Conservation (phyloP, 2,888 invertebrate species). For the Syrista parreyssii region DNA sequence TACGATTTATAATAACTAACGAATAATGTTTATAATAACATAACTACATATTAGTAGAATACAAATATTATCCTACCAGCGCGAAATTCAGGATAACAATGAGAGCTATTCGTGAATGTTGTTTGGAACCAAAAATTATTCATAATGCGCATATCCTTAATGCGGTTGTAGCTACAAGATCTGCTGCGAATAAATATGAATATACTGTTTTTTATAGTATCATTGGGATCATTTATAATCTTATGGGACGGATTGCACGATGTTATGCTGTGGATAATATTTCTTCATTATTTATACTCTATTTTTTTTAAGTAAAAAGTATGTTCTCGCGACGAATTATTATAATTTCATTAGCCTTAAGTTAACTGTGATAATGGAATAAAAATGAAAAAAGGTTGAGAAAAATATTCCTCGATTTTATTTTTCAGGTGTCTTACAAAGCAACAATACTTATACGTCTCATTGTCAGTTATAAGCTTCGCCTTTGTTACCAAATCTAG, state of each 20-base stretch:
- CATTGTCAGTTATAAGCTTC: not conserved
- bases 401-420: not conserved
- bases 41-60: conserved; percentile 17
- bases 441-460: not conserved
- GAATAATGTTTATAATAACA: conserved; percentile 11
- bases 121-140: not conserved
- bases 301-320: not conserved
- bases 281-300: not conserved
- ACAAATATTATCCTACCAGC: conserved; percentile 18
- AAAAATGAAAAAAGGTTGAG: conserved; percentile 20
- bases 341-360: conserved; percentile 36
- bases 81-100: not conserved
- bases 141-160: not conserved
- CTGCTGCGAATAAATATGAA: conserved; percentile 8
- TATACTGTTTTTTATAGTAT: not conserved
- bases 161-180: not conserved
- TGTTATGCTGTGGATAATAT: not conserved
- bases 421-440: not conserved
- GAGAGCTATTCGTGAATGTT: not conserved
- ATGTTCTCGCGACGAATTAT: not conserved
- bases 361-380: conserved; percentile 53
- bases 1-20: not conserved
- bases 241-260: not conserved
- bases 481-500: not conserved
- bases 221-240: not conserved